Base-by-base conservation (phyloP, 2,113 vertebrate genomes). In the Meleagris gallopavo region DNA sequence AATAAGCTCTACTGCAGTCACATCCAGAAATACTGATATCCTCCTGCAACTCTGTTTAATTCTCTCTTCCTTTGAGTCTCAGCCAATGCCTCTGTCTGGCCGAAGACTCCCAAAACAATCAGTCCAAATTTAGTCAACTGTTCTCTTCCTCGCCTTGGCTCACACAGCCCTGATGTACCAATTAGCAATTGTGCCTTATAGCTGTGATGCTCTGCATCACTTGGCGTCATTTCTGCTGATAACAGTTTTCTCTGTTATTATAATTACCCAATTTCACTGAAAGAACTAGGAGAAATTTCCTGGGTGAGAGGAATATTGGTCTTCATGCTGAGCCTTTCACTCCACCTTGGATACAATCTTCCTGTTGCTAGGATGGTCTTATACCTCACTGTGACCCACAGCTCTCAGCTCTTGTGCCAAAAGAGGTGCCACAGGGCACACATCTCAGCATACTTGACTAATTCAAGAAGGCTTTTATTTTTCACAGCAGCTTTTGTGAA, bases 1-100 rank as follows among this genome's bases (percentile, higher is more conserved):
- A 52, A 7, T 15, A 62, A 88, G 13, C 2, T 5, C 7, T n/a
- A 15, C 9, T 8, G 40, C 65, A 21, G 36, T 7, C 2, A 0
- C 13, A 81, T 80, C 36, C 30, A 45, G 27, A 73, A 86, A 21
- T 10, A 20, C 9, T 46, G 11, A 48, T 48, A 27, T 9, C 6
- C 4, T 73, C 24, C 20, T 43, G 11, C 22, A 83, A 36, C 45
- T 43, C 14, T 20, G 24, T 48, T 93, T 19, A 40, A 14, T 65
- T 3, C 5, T 57, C 1, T 30, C 15, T 69, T 82, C 32, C 45
- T 64, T 70, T 0, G 0, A 3, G 10, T 74, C n/a, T 78, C 32
- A 81, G 29, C 12, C 79, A 64, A 52, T 41, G 36, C 5, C 13
- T 83, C 13, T 48, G 19, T 11, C 66, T 24, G 7, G 10, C 12